phyloP scores from a whole-genome alignment of 2,113 vertebrate genomes.

The Garra rufa region DNA sequence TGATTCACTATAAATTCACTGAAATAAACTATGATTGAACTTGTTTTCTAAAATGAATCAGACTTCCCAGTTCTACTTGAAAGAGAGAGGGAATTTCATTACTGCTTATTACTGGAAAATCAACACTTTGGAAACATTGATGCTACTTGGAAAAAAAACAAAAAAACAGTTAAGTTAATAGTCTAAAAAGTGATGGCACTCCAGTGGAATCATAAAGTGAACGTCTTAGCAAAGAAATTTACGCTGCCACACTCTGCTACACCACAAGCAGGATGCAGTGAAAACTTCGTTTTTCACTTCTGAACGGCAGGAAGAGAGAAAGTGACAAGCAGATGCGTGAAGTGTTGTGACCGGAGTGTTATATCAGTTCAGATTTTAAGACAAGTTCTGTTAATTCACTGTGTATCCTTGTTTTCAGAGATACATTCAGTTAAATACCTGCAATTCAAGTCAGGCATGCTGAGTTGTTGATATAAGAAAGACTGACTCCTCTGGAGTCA shows the following conservation, averaged over 20 bases:
- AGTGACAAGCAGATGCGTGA: conserved; percentile 2
- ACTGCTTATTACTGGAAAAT: conserved; percentile 1
- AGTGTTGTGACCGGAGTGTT: background rate
- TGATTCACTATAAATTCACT: background rate
- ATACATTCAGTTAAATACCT: conserved; percentile 12
- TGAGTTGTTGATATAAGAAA: conserved; percentile 20
- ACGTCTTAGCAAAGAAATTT: conserved; percentile 6
- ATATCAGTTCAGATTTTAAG: background rate
- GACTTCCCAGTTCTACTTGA: background rate
- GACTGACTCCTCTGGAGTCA: background rate
- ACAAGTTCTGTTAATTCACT: background rate
- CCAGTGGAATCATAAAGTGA: background rate
- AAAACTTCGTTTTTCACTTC: conserved; percentile 7
- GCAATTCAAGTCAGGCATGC: conserved; percentile 14
- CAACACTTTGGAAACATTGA: background rate
- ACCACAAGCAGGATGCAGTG: background rate
- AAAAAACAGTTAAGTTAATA: background rate
- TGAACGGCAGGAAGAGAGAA: conserved; percentile 2
- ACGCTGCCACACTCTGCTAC: conserved; percentile 1
- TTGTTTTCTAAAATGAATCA: conserved; percentile 1
- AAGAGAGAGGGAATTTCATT: background rate
- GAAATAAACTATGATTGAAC: background rate
- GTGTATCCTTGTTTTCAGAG: background rate
- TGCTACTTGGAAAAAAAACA: background rate
- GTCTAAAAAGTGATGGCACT: background rate